A percentile compares a stretch with the other conserved stretches of the same genome.
These are phyloP conservation scores for Drosophila punjabiensis DNA, from an alignment of 1,140 invertebrate species.

Conservation along the genomic window DNA sequence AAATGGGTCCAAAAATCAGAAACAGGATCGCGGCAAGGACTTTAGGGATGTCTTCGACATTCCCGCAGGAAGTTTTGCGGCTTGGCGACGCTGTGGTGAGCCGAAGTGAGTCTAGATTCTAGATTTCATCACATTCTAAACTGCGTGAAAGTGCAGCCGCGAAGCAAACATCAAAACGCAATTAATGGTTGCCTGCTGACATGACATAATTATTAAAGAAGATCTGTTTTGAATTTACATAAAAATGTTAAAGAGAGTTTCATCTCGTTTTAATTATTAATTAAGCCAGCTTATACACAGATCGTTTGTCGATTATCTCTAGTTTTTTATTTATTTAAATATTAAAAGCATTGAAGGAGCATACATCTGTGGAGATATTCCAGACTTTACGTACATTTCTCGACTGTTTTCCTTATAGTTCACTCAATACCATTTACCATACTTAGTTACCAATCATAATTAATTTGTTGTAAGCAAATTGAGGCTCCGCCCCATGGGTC, in stretches of 20 bases:
- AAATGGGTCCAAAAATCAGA: slow-evolving; percentile 36
- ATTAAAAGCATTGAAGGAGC: background rate
- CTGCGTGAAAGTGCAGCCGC: slow-evolving; percentile 33
- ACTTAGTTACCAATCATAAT: slow-evolving; percentile 12
- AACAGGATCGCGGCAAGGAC: slow-evolving; percentile 27
- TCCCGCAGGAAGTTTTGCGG: slow-evolving; percentile 51
- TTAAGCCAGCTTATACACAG: too few species aligned
- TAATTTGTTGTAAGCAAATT: slow-evolving; percentile 4
- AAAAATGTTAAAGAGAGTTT: background rate
- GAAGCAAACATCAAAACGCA: slow-evolving; percentile 64
- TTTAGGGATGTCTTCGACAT: slow-evolving; percentile 59
- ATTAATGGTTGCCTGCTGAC: slow-evolving; percentile 52
- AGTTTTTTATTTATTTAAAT: background rate
- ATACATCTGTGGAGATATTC: background rate
- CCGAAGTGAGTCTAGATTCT: background rate
- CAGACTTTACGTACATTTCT: background rate
- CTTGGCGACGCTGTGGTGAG: background rate
- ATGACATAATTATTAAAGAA: background rate
- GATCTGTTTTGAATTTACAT: too few species aligned
- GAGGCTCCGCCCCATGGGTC: background rate
- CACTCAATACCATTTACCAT: background rate
- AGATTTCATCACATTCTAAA: slow-evolving; percentile 36
- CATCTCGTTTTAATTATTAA: too few species aligned
- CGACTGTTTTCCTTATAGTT: too few species aligned
- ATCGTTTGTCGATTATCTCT: background rate